Percentiles rank a stretch among this genome's conserved stretches.
These are phyloP conservation scores for Dipodomys ordii DNA, from an alignment of 2,113 vertebrate genomes.

Conservation along the genomic window DNA sequence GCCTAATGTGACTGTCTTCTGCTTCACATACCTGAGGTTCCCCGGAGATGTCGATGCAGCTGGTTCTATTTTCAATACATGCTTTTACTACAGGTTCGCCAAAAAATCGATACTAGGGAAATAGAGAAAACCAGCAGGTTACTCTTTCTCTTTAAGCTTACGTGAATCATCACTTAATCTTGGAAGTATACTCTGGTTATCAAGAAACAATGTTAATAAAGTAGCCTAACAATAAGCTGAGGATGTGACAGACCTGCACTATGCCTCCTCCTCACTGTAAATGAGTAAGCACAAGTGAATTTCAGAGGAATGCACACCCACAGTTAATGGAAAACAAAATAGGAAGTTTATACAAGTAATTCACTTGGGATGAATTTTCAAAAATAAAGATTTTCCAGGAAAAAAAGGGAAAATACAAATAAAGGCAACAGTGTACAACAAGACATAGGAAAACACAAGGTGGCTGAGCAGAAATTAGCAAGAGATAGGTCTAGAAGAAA, in stretches of 20 bases:
- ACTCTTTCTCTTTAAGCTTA: not conserved
- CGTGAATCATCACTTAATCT: not conserved
- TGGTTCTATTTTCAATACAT: constrained; percentile 96
- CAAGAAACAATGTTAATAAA: constrained; percentile 31
- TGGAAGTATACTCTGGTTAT: not conserved
- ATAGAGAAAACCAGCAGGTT: constrained; percentile 54
- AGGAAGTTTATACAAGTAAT: not conserved
- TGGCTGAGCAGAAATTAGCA: not conserved
- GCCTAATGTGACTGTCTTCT: not conserved
- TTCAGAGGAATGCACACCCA: not conserved
- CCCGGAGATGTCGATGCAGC: constrained; percentile 94
- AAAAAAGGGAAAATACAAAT: constrained; percentile 14
- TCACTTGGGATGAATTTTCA: constrained; percentile 14
- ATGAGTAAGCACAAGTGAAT: not conserved
- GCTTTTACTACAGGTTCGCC: constrained; percentile 95
- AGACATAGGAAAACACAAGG: not conserved
- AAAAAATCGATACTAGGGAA: constrained; percentile 94
- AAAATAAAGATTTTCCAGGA: constrained; percentile 11
- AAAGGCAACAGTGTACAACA: not conserved
- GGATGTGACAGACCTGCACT: not conserved
- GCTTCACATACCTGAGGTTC: constrained; percentile 94
- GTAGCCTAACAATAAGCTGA: not conserved
- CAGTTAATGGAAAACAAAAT: not conserved
- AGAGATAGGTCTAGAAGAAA: not conserved
- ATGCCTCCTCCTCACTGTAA: not conserved